phyloP scores from a whole-genome alignment of 1,140 invertebrate species.

The Pseudomyrmex pallidus region DNA sequence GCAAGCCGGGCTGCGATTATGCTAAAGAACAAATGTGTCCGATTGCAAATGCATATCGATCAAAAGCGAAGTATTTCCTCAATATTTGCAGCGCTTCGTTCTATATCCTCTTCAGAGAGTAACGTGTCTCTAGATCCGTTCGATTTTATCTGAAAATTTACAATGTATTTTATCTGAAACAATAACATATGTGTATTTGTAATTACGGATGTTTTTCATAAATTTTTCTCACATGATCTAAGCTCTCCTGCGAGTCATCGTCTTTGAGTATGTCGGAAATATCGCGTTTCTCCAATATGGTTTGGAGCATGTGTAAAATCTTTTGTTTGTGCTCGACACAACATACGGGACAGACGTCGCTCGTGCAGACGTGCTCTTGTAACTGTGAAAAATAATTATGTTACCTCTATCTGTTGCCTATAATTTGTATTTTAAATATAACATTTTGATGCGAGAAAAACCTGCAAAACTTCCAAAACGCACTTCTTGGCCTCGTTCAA shows the following conservation, averaged over 20 bases:
- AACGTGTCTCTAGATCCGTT: not conserved
- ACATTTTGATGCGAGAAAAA: slow-evolving; percentile 70
- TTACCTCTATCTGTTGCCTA: slow-evolving; percentile 4
- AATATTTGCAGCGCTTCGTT: not conserved
- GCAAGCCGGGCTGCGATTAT: not conserved
- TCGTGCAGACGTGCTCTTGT: slow-evolving; percentile 52
- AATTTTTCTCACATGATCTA: not conserved
- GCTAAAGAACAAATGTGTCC: not conserved
- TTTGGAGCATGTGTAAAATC: slow-evolving; percentile 75
- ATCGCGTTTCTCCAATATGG: slow-evolving; percentile 73
- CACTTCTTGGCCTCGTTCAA: slow-evolving; percentile 87
- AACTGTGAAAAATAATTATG: slow-evolving; percentile 66
- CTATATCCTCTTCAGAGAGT: not conserved
- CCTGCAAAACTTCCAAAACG: slow-evolving; percentile 86
- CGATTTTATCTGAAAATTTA: not conserved
- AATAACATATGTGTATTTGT: not conserved
- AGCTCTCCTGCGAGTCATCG: slow-evolving; percentile 59
- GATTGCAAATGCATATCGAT: not conserved
- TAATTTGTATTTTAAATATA: not conserved
- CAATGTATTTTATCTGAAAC: not conserved
- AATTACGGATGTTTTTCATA: not conserved
- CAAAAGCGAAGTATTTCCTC: not conserved
- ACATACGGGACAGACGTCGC: slow-evolving; percentile 65
- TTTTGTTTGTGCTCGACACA: slow-evolving; percentile 71
- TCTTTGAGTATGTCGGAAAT: slow-evolving; percentile 40